phyloP scores from a whole-genome alignment of 2,797 vertebrate genomes.

The Pagetopsis macropterus region DNA sequence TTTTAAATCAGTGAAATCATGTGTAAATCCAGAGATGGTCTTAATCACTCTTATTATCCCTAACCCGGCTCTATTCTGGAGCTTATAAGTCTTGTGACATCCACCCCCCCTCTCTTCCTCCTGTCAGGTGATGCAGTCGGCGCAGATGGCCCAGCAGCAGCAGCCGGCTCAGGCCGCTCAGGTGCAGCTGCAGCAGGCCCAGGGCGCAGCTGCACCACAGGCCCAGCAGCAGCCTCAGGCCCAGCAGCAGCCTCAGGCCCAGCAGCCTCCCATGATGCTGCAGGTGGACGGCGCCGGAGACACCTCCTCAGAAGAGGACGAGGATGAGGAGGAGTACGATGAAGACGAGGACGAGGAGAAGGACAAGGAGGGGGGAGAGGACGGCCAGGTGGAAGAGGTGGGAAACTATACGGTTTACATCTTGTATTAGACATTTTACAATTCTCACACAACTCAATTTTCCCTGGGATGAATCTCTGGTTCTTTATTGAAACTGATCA shows the following conservation, averaged over 20 bases:
- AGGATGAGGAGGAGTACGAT: conserved; percentile 98
- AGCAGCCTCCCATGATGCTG: conserved; percentile 91
- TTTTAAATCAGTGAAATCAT: no score
- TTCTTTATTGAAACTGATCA: background rate
- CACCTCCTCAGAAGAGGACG: conserved; percentile 97
- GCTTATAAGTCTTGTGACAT: no score
- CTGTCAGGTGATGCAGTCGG: conserved; percentile 86
- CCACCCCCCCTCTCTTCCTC: background rate
- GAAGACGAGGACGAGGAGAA: conserved; percentile 98
- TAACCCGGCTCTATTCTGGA: no score
- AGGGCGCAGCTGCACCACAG: conserved; percentile 73
- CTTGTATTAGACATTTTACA: no score
- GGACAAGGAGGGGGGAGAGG: conserved; percentile 95
- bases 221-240: conserved; percentile 80
- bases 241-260: conserved; percentile 83
- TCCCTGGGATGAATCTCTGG: no score
- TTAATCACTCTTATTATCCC: no score
- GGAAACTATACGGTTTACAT: background rate
- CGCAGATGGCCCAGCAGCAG: conserved; percentile 84
- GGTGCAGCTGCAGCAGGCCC: conserved; percentile 74
- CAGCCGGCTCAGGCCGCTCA: conserved; percentile 85
- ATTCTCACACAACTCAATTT: no score
- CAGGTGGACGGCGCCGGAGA: conserved; percentile 97
- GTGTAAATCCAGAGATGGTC: no score
- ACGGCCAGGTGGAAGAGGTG: conserved; percentile 98